Base-by-base conservation (phyloP, 2,113 vertebrate species). In the Microcebus murinus region DNA sequence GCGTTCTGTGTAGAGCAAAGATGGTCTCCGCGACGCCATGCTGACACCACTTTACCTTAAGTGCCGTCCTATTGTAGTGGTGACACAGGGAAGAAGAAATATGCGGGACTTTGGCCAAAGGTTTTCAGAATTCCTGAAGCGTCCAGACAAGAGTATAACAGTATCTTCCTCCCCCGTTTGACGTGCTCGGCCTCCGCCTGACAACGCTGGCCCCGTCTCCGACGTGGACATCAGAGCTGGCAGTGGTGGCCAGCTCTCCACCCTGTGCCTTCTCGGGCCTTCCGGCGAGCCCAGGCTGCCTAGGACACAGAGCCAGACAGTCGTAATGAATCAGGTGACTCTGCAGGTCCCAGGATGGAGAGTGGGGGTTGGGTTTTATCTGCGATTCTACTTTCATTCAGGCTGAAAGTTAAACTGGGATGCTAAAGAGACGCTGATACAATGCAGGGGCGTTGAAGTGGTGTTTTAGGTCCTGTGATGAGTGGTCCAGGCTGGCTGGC, bases 121-220 rank as follows among this genome's bases (percentile, higher is more conserved):
- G 7, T 86, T 90, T 89, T 67, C n/a, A 34, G 65, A 67, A 59
- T n/a, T 34, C 18, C 59, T 23, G 2, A 68, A 34, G 31, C 42
- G 14, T n/a, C 52, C 18, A 20, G 48, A 29, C 7, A 8, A 27
- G 29, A 70, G 36, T 8, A 3, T 55, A 21, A 55, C 20, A 1
- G 0, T 65, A 39, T 55, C 55, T 48, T 59, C 50, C 10, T n/a
- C 34, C 23, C 2, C 12, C 17, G 2, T 50, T 17, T 21, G 1
- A 18, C 17, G 13, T 39, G 59, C 12, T 59, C 23, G 8, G 21
- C 2, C 0, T 34, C 18, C 34, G 68, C 59, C 65, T 36, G 36
- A 31, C 2, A 18, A 6, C 36, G 4, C 0, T 18, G 48, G 82
- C 70, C 57, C 71, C 0, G 0, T 25, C 21, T 14, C 15, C n/a